A percentile compares a stretch with the other conserved stretches of the same genome.
Conservation (phyloP, 2,797 vertebrate genomes). For the Cetoscarus ocellatus region DNA sequence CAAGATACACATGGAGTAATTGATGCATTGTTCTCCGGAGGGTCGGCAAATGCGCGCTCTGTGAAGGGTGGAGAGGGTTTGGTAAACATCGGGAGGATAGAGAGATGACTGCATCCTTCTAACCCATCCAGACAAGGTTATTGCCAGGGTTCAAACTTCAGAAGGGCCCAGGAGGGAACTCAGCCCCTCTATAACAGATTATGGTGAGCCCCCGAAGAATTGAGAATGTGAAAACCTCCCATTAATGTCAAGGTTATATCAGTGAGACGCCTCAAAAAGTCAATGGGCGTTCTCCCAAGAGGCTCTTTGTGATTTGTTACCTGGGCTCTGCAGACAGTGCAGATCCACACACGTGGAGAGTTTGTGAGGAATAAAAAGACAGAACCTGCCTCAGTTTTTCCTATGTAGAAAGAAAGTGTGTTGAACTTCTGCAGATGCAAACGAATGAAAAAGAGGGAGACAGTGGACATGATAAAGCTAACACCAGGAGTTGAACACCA, state of each 20-base stretch:
- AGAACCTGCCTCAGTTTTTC: neutral
- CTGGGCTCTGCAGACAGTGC: constrained; percentile 47
- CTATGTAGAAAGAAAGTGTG: constrained; percentile 3
- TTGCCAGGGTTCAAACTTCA: constrained; percentile 65
- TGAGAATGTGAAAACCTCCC: constrained; percentile 69
- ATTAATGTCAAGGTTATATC: constrained; percentile 78
- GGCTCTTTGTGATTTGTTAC: constrained; percentile 70
- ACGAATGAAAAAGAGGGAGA: neutral
- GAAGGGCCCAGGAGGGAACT: constrained; percentile 59
- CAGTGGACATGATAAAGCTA: too few relatives aligned
- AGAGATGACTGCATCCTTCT: constrained; percentile 52
- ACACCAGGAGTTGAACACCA: too few relatives aligned
- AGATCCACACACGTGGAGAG: constrained; percentile 26
- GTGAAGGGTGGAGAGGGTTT: constrained; percentile 59
- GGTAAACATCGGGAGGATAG: constrained; percentile 63
- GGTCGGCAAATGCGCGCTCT: constrained; percentile 52
- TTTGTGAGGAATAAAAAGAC: constrained; percentile 21
- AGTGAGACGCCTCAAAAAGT: constrained; percentile 70
- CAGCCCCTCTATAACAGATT: constrained; percentile 73
- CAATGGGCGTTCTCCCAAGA: constrained; percentile 58
- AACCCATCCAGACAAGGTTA: constrained; percentile 72
- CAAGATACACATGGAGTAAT: constrained; percentile 74
- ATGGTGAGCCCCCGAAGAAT: constrained; percentile 65
- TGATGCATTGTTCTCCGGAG: constrained; percentile 70
- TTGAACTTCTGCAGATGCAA: neutral